Percentiles rank a stretch among this genome's conserved stretches.
phyloP scores from a whole-genome alignment of 2,113 vertebrate genomes.

The Numenius arquata region DNA sequence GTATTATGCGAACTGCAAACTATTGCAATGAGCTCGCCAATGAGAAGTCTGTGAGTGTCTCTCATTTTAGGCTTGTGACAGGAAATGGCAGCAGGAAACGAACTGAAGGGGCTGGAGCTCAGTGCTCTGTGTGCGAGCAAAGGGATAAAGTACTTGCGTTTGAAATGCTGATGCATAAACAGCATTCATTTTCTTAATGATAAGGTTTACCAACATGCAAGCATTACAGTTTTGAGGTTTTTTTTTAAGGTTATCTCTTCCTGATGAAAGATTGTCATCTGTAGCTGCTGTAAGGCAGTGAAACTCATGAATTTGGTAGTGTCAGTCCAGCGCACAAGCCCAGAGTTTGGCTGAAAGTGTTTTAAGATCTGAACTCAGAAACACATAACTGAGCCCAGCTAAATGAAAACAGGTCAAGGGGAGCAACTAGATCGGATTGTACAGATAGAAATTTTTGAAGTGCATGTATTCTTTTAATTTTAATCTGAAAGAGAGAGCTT shows the following conservation, averaged over 20 bases:
- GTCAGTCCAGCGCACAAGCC: not conserved
- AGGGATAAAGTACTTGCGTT: not conserved
- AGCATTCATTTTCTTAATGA: not conserved
- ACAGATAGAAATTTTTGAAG: not conserved
- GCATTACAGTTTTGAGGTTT: not conserved
- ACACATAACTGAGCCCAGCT: not conserved
- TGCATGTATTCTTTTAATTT: not conserved
- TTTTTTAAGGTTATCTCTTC: not conserved
- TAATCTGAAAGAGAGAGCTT: not conserved
- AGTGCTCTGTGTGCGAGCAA: not conserved
- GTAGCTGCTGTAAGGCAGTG: not conserved
- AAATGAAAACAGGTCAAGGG: not conserved
- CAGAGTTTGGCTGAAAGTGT: not conserved
- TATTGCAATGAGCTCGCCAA: not conserved
- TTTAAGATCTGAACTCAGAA: not conserved
- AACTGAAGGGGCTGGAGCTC: slow-evolving; percentile 15
- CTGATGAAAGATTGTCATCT: not conserved
- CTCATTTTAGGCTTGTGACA: not conserved
- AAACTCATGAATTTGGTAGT: not conserved
- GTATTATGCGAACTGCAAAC: not conserved
- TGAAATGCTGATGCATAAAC: not conserved
- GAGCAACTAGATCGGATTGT: not conserved
- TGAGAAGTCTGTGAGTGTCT: not conserved
- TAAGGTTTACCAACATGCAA: not conserved
- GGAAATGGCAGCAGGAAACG: slow-evolving; percentile 65